Conservation (phyloP, 2,888 invertebrate genomes). For the Venusia cambrica region DNA sequence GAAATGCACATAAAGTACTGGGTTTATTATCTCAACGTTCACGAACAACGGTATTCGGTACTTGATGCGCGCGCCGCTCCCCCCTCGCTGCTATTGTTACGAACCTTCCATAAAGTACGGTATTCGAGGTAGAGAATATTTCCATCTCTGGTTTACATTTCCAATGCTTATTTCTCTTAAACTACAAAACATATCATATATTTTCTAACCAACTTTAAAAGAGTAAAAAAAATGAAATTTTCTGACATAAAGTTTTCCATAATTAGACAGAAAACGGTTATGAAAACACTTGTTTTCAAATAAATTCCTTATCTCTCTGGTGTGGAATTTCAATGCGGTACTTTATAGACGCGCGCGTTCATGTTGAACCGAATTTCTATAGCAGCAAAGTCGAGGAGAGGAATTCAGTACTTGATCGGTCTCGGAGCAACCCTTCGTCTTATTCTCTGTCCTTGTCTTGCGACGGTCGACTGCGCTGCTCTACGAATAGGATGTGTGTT, state of each 20-base stretch:
- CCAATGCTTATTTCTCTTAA: constrained; percentile 43
- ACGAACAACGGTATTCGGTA: constrained; percentile 57
- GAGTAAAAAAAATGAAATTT: constrained; percentile 61
- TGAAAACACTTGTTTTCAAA: constrained; percentile 45
- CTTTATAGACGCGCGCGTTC: constrained; percentile 72
- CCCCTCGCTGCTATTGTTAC: constrained; percentile 81
- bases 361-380: constrained; percentile 62
- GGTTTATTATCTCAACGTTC: constrained; percentile 63
- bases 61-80: constrained; percentile 72
- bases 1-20: constrained; percentile 70
- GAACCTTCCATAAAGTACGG: constrained; percentile 69
- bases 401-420: constrained; percentile 69
- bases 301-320: constrained; percentile 80
- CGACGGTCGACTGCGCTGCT: constrained; percentile 76
- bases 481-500: constrained; percentile 47
- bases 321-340: constrained; percentile 73
- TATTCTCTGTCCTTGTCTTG: constrained; percentile 80
- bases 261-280: constrained; percentile 11
- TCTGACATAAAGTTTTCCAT: constrained; percentile 45
- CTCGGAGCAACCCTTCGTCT: constrained; percentile 82
- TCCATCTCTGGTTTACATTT: constrained; percentile 70
- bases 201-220: constrained; percentile 38
- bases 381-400: constrained; percentile 37
- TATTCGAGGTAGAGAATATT: constrained; percentile 58
- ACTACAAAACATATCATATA: constrained; percentile 4